These are phyloP conservation scores for Cuniculus paca DNA, from an alignment of 2,797 vertebrate species.

Conservation along the genomic window DNA sequence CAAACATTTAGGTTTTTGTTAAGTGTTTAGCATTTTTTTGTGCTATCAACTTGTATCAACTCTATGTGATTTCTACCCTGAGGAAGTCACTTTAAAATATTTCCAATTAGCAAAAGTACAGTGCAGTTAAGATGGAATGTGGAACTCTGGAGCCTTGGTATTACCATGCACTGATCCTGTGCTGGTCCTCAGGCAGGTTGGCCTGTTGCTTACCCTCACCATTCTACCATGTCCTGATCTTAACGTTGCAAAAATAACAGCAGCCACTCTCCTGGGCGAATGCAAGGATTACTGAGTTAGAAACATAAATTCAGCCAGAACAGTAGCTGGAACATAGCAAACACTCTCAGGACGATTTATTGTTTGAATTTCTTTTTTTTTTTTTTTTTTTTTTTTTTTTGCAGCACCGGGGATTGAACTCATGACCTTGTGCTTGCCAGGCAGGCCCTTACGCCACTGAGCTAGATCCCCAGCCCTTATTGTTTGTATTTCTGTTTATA, in stretches of 20 bases:
- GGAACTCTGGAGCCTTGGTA: background rate
- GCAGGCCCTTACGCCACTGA: no score
- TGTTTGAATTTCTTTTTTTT: background rate
- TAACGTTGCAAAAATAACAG: background rate
- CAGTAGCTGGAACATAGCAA: background rate
- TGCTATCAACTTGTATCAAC: background rate
- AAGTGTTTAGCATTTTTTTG: background rate
- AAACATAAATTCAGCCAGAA: background rate
- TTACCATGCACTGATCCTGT: fast-evolving
- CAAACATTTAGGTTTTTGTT: background rate
- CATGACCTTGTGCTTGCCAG: no score
- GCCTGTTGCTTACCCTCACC: background rate
- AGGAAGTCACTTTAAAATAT: background rate
- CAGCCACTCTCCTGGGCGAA: background rate
- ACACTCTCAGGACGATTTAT: background rate
- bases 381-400: no score
- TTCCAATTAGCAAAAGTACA: background rate
- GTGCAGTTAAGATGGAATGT: fast-evolving
- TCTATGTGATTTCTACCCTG: background rate
- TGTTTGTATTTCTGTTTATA: background rate
- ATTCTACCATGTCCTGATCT: background rate
- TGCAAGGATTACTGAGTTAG: background rate
- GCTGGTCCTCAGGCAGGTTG: background rate
- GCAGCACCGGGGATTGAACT: no score
- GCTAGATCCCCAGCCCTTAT: no score